A percentile compares a stretch with the other conserved stretches of the same genome.
Evolutionary conservation across 92 coral and sea anemone genomes (phyloP).

Genomic region (Desmophyllum pertusum): DNA sequence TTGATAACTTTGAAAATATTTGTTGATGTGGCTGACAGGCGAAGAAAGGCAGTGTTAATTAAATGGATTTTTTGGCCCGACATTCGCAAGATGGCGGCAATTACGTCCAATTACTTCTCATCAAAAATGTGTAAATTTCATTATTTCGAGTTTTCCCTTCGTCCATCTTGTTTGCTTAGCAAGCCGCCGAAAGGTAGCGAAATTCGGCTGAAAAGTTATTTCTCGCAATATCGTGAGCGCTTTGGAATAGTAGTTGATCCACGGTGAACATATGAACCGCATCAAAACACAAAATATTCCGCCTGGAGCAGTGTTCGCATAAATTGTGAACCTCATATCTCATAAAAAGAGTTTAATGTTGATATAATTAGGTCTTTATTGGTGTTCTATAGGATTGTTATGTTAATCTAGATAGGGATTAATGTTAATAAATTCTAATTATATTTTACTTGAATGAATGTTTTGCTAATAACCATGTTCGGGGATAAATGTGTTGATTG

Average conservation of each 20-base stretch:
- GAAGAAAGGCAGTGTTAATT: constrained; percentile 91
- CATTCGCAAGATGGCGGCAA: constrained; percentile 99
- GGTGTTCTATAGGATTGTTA: constrained; percentile 99
- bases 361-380: constrained; percentile 99
- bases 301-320: constrained; percentile 28
- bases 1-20: constrained; percentile 73
- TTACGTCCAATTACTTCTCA: constrained; percentile 98
- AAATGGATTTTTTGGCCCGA: constrained; percentile 86
- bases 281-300: not conserved
- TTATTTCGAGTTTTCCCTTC: constrained; percentile 83
- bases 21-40: constrained; percentile 78
- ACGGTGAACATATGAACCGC: no score
- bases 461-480: constrained; percentile 85
- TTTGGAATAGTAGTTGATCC: not conserved
- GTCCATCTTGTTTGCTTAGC: constrained; percentile 64
- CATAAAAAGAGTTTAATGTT: constrained; percentile 88
- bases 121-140: constrained; percentile 99
- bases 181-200: constrained; percentile 30
- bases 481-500: constrained; percentile 77
- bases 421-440: constrained; percentile 94
- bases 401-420: constrained; percentile 98
- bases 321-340: constrained; percentile 61
- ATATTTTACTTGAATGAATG: constrained; percentile 89
- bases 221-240: not conserved
- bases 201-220: not conserved